Percentiles rank a stretch among this genome's conserved stretches.
Conservation (phyloP, 1,140 invertebrate genomes). For the Prorops nasuta region DNA sequence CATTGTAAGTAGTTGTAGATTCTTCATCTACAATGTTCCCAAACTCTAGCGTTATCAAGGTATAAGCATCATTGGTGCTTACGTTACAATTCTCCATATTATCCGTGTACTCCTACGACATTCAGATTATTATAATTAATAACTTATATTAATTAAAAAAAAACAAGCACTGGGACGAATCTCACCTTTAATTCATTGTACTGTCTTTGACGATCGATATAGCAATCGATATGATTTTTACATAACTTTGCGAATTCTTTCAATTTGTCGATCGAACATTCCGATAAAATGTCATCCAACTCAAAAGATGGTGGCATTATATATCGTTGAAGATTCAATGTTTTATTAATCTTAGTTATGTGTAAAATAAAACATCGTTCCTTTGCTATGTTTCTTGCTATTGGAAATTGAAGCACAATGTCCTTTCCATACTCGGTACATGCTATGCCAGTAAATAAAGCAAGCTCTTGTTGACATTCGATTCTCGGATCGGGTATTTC, state of each 20-base stretch:
- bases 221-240: conserved; percentile 13
- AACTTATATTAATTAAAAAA: conserved; percentile 2
- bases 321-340: too few species aligned
- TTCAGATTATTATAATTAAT: not conserved
- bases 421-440: too few species aligned
- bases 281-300: conserved; percentile 9
- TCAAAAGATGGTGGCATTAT: conserved; percentile 17
- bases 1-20: conserved; percentile 15
- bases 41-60: too few species aligned
- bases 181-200: conserved; percentile 14
- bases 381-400: too few species aligned
- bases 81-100: conserved; percentile 15
- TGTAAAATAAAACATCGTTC: too few species aligned
- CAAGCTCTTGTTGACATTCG: too few species aligned
- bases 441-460: too few species aligned
- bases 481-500: too few species aligned
- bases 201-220: conserved; percentile 6
- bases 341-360: too few species aligned
- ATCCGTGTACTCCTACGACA: conserved; percentile 3
- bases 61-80: too few species aligned
- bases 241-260: conserved; percentile 10
- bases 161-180: not conserved
- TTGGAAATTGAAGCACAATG: too few species aligned
- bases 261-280: conserved; percentile 8
- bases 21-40: too few species aligned